Base-by-base conservation (phyloP, 2,797 vertebrate genomes). In the Halcyon chelicuti region DNA sequence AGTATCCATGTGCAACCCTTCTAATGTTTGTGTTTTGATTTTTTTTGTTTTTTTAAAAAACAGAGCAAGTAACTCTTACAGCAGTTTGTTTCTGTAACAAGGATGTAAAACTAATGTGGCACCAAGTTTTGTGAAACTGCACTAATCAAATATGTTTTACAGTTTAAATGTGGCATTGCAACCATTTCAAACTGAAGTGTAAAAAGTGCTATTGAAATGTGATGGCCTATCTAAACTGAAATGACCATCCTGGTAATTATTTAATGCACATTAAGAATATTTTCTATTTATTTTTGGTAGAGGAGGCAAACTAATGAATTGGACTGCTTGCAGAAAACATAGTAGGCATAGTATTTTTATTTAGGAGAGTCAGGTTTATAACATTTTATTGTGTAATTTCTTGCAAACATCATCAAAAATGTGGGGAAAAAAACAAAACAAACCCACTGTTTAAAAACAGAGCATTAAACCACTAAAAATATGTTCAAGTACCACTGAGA, bases 391-490 rank as follows among this genome's bases (percentile, higher is more conserved):
- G 52, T 83, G 44, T 57, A 14, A 12, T 61, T 82, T 87, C 33
- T 86, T 91, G 62, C 39, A 70, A 76, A 67, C 49, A 92, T 89
- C 46, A 70, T 42, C 79, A 61, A 92, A 44, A 76, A 68, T 28
- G 16, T 81, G 49, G 26, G n/a, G 10, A 33, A 33, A 9, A 54
- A 75, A 58, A 10, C 54, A 25, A 7, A 54, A 75, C 52, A 11
- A 18, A 4, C 14, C 54, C 20, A 57, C 31, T 33, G 55, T 57
- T 94, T 83, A 85, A 93, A 92, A 95, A 23, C 51, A 77, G 75
- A 78, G 66, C 65, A 67, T 74, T 44, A 78, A 93, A 71, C 62
- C 74, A 81, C 76, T 19, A 78, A 62, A 95, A 96, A 81, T 86
- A 33, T 84, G 85, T 76, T 86, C 72, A 96, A 94, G 92, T 94